Evolutionary conservation across 2,888 invertebrate genomes (phyloP).

Genomic region (Rapana venosa): DNA sequence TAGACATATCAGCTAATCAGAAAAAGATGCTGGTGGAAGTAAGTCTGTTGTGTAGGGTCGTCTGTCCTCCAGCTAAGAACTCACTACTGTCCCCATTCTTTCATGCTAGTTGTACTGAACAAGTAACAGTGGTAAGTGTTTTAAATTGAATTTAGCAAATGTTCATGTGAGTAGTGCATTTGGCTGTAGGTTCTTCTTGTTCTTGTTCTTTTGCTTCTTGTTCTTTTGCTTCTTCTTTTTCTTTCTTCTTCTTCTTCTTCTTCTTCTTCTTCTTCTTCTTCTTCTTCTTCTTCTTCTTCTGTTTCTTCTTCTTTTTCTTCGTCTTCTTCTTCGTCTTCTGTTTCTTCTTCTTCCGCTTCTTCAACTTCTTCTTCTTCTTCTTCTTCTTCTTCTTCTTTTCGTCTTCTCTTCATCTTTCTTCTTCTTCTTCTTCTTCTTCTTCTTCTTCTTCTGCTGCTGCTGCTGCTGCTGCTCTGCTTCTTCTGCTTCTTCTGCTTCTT

Average conservation of each 20-base stretch:
- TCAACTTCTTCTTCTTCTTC: background rate
- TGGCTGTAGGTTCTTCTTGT: too few relatives aligned
- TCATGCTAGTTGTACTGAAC: too few relatives aligned
- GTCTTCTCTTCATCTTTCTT: background rate
- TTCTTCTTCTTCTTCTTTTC: background rate
- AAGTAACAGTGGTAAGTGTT: too few relatives aligned
- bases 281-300: background rate
- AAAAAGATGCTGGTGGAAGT: too few relatives aligned
- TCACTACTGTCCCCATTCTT: too few relatives aligned
- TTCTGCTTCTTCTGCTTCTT: background rate
- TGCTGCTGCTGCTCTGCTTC: background rate
- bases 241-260: background rate
- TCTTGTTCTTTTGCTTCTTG: background rate
- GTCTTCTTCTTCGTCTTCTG: background rate
- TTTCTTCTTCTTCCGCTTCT: background rate
- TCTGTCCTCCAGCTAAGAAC: too few relatives aligned
- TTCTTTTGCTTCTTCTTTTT: background rate
- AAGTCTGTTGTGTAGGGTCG: too few relatives aligned
- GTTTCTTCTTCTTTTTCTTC: background rate
- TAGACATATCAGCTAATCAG: too few relatives aligned
- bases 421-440: background rate
- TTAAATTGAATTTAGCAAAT: too few relatives aligned
- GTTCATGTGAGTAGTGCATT: too few relatives aligned
- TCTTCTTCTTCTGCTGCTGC: background rate
- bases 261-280: background rate